Percentiles rank a stretch among this genome's conserved stretches.
phyloP scores from a whole-genome alignment of 92 coral and sea anemone genomes.

The Anthopleura xanthogrammica region DNA sequence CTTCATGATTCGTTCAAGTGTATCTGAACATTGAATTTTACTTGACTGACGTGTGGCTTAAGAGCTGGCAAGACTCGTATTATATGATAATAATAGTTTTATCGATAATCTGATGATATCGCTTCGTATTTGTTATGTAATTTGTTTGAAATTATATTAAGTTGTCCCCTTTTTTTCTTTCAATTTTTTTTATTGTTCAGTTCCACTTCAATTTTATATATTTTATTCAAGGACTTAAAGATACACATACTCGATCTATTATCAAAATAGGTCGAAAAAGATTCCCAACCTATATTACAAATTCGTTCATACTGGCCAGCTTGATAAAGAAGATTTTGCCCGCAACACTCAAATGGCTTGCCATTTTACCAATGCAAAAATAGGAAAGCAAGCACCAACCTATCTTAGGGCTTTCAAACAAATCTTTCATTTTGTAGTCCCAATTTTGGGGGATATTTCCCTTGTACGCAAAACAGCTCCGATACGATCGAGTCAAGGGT shows the following conservation, averaged over 20 bases:
- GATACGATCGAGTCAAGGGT: not conserved
- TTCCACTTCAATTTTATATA: not conserved
- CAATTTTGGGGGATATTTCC: too few relatives aligned
- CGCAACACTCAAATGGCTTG: not conserved
- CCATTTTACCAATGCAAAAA: not conserved
- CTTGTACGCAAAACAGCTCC: too few relatives aligned
- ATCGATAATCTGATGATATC: not conserved
- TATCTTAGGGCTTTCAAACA: too few relatives aligned
- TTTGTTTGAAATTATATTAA: not conserved
- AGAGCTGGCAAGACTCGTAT: not conserved
- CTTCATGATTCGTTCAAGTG: slow-evolving; percentile 16
- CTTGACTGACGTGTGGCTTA: slow-evolving; percentile 29
- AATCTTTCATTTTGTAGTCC: too few relatives aligned
- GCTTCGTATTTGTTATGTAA: not conserved
- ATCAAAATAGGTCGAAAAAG: not conserved
- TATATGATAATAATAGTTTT: not conserved
- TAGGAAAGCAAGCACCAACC: too few relatives aligned
- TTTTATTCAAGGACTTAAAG: not conserved
- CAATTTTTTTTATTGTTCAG: not conserved
- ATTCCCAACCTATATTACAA: not conserved
- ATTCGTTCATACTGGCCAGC: too few relatives aligned
- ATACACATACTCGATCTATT: not conserved
- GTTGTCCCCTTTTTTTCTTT: not conserved
- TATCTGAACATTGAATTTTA: slow-evolving; percentile 21
- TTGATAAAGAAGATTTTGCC: not conserved